Percentiles rank a stretch among this genome's conserved stretches.
Conservation (phyloP, 2,113 vertebrate species). For the Neofelis nebulosa region DNA sequence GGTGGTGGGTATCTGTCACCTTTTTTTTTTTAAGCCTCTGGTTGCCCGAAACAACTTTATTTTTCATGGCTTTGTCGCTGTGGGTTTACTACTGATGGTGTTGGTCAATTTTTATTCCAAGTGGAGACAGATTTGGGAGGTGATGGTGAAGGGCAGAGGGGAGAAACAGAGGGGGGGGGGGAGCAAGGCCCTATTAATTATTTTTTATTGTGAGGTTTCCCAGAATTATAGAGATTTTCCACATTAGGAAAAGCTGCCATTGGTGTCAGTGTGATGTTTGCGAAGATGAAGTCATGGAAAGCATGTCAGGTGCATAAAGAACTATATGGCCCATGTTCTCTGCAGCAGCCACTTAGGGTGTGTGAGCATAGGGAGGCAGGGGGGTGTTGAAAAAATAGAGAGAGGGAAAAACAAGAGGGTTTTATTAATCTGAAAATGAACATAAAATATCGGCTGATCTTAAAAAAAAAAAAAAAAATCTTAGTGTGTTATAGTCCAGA, state of each 20-base stretch:
- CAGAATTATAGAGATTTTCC: constrained; percentile 77
- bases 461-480: not conserved
- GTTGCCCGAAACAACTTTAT: not conserved
- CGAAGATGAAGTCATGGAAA: constrained; percentile 77
- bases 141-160: constrained; percentile 54
- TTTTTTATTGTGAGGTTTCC: constrained; percentile 71
- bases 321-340: not conserved
- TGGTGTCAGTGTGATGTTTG: constrained; percentile 60
- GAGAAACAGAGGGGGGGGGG: not conserved
- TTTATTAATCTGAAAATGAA: constrained; percentile 14
- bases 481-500: not conserved
- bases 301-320: not conserved
- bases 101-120: constrained; percentile 71
- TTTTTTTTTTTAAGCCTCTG: constrained; percentile 36
- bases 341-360: not conserved
- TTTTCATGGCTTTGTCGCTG: not conserved
- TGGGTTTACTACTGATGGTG: constrained; percentile 24
- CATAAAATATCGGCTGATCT: not conserved
- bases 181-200: constrained; percentile 57
- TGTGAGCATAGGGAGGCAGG: not conserved
- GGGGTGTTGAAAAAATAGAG: not conserved
- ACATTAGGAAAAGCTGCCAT: constrained; percentile 70
- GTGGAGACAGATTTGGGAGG: constrained; percentile 52
- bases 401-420: not conserved
- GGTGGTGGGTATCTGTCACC: constrained; percentile 19